Conservation (phyloP, 2,888 invertebrate species). For the Dusona sp. region DNA sequence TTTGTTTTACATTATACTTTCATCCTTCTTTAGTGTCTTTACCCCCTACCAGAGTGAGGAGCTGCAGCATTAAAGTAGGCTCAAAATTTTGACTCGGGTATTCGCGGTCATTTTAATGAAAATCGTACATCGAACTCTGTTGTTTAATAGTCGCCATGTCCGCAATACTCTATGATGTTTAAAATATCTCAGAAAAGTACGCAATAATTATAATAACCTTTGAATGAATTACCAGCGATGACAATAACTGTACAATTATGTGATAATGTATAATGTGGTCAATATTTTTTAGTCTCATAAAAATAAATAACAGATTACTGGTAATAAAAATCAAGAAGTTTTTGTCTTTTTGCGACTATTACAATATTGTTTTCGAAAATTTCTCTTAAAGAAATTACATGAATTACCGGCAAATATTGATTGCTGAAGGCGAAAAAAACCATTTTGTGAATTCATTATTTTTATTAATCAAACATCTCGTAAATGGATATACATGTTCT, state of each 20-base stretch:
- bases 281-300: too few relatives aligned
- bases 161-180: not conserved
- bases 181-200: not conserved
- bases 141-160: not conserved
- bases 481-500: not conserved
- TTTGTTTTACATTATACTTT: too few relatives aligned
- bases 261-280: too few relatives aligned
- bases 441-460: not conserved
- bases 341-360: too few relatives aligned
- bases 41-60: too few relatives aligned
- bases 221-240: not conserved
- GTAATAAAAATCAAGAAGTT: too few relatives aligned
- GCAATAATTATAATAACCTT: not conserved
- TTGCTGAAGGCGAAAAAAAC: not conserved
- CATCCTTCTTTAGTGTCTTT: too few relatives aligned
- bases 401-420: not conserved
- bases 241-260: not conserved
- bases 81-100: too few relatives aligned
- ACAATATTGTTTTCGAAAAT: too few relatives aligned
- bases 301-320: too few relatives aligned
- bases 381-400: too few relatives aligned
- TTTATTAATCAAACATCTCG: not conserved
- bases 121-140: not conserved
- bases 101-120: not conserved
- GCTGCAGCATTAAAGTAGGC: too few relatives aligned